Percentiles rank a stretch among this genome's conserved stretches.
Evolutionary conservation across 2,797 vertebrate species (phyloP).

Genomic region (Sciurus vulgaris): DNA sequence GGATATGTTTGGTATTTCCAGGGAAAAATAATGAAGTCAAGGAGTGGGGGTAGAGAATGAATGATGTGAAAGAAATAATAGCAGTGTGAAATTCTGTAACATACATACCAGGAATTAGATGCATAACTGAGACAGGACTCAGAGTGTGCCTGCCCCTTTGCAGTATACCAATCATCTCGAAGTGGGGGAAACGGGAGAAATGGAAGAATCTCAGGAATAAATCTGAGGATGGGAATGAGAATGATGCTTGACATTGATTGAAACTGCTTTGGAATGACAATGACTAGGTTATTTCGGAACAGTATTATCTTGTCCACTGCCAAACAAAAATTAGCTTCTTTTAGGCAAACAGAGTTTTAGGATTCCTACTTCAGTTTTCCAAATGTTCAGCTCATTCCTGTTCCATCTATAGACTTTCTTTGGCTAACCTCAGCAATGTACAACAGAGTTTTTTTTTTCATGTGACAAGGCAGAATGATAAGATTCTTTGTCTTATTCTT

Average conservation of each 20-base stretch:
- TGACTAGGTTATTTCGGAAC: not conserved
- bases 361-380: not conserved
- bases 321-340: not conserved
- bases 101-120: not conserved
- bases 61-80: not conserved
- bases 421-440: not conserved
- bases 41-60: too few relatives aligned
- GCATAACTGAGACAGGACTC: too few relatives aligned
- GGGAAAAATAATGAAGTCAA: not conserved
- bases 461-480: not conserved
- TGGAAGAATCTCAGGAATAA: not conserved
- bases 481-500: not conserved
- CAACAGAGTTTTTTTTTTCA: not conserved
- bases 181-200: not conserved
- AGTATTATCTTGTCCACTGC: not conserved
- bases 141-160: fast-evolving
- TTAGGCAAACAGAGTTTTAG: not conserved
- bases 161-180: fast-evolving
- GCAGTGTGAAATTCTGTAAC: not conserved
- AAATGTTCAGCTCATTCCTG: not conserved
- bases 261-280: not conserved
- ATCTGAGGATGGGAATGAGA: not conserved
- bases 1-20: not conserved
- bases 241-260: not conserved
- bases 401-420: not conserved